phyloP scores from a whole-genome alignment of 2,113 vertebrate genomes.

The Anolis sagrei region DNA sequence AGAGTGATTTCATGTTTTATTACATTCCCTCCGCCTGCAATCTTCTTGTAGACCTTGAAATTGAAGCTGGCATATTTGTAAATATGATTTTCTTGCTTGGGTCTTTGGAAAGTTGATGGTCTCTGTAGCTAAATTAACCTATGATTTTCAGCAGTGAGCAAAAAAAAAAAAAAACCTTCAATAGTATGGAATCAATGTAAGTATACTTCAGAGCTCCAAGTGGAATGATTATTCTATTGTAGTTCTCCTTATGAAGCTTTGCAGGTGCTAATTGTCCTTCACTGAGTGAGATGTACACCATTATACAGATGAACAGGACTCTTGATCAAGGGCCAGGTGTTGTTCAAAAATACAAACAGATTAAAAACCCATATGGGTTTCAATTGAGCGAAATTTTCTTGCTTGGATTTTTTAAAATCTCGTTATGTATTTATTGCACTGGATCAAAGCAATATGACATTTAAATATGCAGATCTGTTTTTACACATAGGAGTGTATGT shows the following conservation, averaged over 20 bases:
- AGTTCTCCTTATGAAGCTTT: not conserved
- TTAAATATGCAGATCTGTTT: not conserved
- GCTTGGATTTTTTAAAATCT: not conserved
- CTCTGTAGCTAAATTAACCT: constrained; percentile 59
- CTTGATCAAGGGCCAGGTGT: not conserved
- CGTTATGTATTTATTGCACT: not conserved
- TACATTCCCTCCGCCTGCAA: constrained; percentile 49
- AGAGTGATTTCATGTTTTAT: constrained; percentile 57
- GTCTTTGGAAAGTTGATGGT: constrained; percentile 62
- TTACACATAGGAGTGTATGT: not conserved
- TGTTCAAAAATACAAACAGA: not conserved
- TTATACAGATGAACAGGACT: constrained; percentile 15
- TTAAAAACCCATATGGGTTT: not conserved
- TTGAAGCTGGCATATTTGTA: constrained; percentile 63
- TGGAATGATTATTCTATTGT: constrained; percentile 46
- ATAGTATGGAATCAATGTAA: constrained; percentile 29
- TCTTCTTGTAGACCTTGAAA: constrained; percentile 68
- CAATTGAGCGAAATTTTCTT: not conserved
- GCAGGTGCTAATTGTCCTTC: constrained; percentile 31
- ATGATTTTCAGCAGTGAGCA: constrained; percentile 42
- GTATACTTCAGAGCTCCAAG: constrained; percentile 38
- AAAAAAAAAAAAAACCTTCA: constrained; percentile 36
- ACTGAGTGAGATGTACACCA: constrained; percentile 13
- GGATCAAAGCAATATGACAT: not conserved
- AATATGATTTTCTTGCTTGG: constrained; percentile 59